Evolutionary conservation across 1,140 invertebrate species (phyloP).

Genomic region (Cydia pomonella): DNA sequence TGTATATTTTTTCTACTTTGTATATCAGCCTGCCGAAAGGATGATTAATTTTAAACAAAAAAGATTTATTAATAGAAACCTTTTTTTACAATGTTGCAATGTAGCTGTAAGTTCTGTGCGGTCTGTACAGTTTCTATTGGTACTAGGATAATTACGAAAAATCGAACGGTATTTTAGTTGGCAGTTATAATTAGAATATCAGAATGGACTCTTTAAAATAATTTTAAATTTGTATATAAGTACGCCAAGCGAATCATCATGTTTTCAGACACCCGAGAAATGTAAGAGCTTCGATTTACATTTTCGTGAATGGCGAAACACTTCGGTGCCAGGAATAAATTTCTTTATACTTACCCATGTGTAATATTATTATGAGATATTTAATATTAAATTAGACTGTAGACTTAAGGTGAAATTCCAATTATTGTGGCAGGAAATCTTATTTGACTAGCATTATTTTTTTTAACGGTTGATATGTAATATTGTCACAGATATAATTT

Average conservation of each 20-base stretch:
- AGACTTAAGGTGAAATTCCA: conserved; percentile 59
- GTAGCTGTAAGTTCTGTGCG: conserved; percentile 59
- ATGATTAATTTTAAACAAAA: conserved; percentile 58
- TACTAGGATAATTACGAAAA: conserved; percentile 36
- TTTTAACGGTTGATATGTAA: conserved; percentile 64
- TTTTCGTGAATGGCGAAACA: conserved; percentile 42
- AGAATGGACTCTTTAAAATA: neutral
- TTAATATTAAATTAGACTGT: conserved; percentile 42
- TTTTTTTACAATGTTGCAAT: conserved; percentile 66
- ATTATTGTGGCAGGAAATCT: conserved; percentile 52
- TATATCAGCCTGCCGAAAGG: conserved; percentile 64
- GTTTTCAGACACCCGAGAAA: conserved; percentile 39
- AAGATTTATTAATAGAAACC: conserved; percentile 49
- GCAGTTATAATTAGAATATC: neutral
- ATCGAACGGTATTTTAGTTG: conserved; percentile 5
- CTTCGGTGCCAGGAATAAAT: conserved; percentile 49
- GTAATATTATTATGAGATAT: conserved; percentile 58
- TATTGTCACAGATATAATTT: conserved; percentile 70
- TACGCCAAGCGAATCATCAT: conserved; percentile 51
- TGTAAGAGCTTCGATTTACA: conserved; percentile 38
- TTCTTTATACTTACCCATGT: conserved; percentile 50
- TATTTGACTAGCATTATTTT: conserved; percentile 55
- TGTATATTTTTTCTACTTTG: conserved; percentile 79
- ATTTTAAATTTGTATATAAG: conserved; percentile 46
- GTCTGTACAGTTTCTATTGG: conserved; percentile 51